These are phyloP conservation scores for Onchidella celtica DNA, from an alignment of 2,888 invertebrate species.

Conservation along the genomic window DNA sequence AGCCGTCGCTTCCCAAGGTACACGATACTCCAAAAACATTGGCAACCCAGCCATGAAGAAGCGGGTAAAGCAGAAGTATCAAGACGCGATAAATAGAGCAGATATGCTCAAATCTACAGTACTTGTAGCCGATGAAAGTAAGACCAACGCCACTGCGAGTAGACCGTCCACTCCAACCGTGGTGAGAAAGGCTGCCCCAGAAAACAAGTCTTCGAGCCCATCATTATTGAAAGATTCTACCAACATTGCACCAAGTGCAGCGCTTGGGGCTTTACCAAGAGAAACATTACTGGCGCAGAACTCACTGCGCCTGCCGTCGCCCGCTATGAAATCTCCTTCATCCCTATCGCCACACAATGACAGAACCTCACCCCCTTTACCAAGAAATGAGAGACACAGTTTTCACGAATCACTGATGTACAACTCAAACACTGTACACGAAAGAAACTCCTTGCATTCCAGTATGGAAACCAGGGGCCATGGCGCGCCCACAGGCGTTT, in stretches of 20 bases:
- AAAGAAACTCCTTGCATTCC: too few relatives aligned
- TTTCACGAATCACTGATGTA: conserved; percentile 14
- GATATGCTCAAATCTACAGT: not conserved
- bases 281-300: too few relatives aligned
- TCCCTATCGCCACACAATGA: too few relatives aligned
- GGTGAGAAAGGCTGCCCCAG: not conserved
- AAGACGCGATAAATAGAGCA: not conserved
- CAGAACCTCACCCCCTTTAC: too few relatives aligned
- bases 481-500: too few relatives aligned
- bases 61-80: conserved; percentile 11
- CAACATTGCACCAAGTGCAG: too few relatives aligned
- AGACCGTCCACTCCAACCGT: not conserved
- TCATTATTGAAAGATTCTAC: not conserved
- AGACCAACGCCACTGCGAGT: not conserved
- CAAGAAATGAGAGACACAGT: not conserved
- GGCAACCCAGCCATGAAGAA: conserved; percentile 27
- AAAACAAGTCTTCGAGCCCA: not conserved
- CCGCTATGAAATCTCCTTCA: too few relatives aligned
- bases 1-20: not conserved
- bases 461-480: too few relatives aligned
- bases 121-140: not conserved
- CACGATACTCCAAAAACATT: conserved; percentile 34
- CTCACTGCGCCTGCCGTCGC: too few relatives aligned
- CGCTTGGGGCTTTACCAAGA: too few relatives aligned
- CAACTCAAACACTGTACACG: too few relatives aligned